Conservation (phyloP, 1,140 invertebrate genomes). For the Uloborus diversus region DNA sequence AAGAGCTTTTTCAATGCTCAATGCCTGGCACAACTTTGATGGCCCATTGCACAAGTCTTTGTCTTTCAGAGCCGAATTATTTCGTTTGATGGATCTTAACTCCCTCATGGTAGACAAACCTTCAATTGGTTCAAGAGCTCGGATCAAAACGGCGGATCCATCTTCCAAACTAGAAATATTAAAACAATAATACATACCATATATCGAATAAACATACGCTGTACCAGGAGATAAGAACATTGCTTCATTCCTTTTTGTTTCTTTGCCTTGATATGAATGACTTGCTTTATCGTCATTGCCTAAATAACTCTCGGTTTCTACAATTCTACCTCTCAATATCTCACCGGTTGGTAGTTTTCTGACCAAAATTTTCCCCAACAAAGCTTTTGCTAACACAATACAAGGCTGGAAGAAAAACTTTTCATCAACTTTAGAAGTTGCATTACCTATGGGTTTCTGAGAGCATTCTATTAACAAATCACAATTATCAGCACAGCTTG, state of each 20-base stretch:
- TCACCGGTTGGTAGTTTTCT: slow-evolving; percentile 69
- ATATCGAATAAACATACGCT: slow-evolving; percentile 81
- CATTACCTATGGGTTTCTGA: too few relatives aligned
- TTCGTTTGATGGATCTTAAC: slow-evolving; percentile 63
- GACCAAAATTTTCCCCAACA: slow-evolving; percentile 76
- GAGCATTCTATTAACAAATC: too few relatives aligned
- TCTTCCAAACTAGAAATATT: slow-evolving; percentile 80
- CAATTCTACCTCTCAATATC: slow-evolving; percentile 74
- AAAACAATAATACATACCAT: slow-evolving; percentile 85
- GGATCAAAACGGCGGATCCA: slow-evolving; percentile 77
- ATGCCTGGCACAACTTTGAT: slow-evolving; percentile 78
- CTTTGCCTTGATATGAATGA: slow-evolving; percentile 74
- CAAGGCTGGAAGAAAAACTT: slow-evolving; percentile 53
- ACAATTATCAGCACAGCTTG: too few relatives aligned
- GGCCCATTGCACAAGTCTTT: slow-evolving; percentile 80
- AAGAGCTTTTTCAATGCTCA: slow-evolving; percentile 71
- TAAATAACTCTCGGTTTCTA: slow-evolving; percentile 82
- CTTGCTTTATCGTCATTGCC: slow-evolving; percentile 78
- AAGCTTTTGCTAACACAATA: slow-evolving; percentile 68
- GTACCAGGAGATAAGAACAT: slow-evolving; percentile 87
- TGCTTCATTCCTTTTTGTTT: slow-evolving; percentile 75
- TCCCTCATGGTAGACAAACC: slow-evolving; percentile 72
- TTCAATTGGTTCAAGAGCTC: slow-evolving; percentile 76
- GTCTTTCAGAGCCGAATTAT: slow-evolving; percentile 65
- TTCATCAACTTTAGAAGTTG: not conserved